Evolutionary conservation across 2,797 vertebrate species (phyloP), one percentile per base, ranked within the genome.

Genomic region (Myripristis jacobus): DNA sequence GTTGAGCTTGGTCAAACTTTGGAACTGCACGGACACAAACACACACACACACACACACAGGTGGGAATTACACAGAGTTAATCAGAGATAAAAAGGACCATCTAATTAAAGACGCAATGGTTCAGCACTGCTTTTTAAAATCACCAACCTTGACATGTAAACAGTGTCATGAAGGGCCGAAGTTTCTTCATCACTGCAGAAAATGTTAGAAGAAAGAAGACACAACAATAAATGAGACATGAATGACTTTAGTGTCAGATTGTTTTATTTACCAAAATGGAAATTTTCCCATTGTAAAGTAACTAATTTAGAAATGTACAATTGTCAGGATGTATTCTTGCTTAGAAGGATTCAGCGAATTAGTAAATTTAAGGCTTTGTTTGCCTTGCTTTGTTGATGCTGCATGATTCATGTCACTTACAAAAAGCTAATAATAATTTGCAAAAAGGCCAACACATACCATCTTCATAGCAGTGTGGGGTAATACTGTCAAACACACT

Each of bases 121-220:
- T 12, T 38, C 36, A 38, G 36, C 10, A 13, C 27, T 29, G 36
- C 36, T 38, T 2, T 3, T 59, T 25, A 11, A 0, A 21, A 34
- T 46, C 9, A 83, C 80, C 2, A 13, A 91, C 91, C 73, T 21
- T 29, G 12, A 2, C 1, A 31, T 13, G 74, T 8, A 89, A 25
- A 38, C 53, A 0, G 3, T 1, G 0, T 7, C n/a, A 16, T n/a
- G 6, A 72, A 29, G 6, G 0, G 12, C 3, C 4, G 0, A 10
- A 91, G 78, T 21, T 0, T n/a, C 4, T 25, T 0, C 64, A 83
- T 53, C 46, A 87, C 91, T 92, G 77, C 16, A 75, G 47, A 62
- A 4, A 75, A 18, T 43, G 55, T 12, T 1, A 77, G 38, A 9
- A 70, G n/a, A 55, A 25, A 12, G 13, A 38, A 13, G 36, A 63